Conservation (phyloP, 35 echinoderm and acorn worm species). For the Nesometra sesokonis region DNA sequence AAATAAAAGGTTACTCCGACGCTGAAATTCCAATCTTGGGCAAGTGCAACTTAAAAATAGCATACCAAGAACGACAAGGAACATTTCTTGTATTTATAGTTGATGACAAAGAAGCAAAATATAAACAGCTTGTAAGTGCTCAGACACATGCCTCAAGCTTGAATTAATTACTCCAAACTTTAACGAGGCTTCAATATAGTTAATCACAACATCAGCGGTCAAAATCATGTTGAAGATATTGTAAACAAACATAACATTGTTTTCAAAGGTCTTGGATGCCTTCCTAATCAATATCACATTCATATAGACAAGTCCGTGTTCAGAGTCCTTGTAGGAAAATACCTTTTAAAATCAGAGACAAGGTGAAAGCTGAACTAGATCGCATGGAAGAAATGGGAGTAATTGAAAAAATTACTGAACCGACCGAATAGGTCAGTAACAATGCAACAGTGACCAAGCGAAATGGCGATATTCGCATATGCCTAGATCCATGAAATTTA, state of each 20-base stretch:
- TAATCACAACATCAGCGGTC: not conserved
- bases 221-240: not conserved
- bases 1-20: too few species aligned
- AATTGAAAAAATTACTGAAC: constrained; percentile 20
- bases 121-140: too few species aligned
- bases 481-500: not conserved
- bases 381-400: constrained; percentile 41
- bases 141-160: too few species aligned
- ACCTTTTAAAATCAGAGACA: constrained; percentile 28
- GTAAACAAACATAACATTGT: not conserved
- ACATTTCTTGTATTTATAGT: too few species aligned
- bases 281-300: not conserved
- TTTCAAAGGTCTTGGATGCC: not conserved
- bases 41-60: not conserved
- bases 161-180: too few species aligned
- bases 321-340: constrained; percentile 23
- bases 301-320: not conserved
- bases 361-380: constrained; percentile 43
- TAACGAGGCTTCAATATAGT: too few species aligned
- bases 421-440: constrained; percentile 36
- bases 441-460: not conserved
- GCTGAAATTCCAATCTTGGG: not conserved
- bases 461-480: not conserved
- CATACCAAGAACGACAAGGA: not conserved
- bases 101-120: too few species aligned